Conservation (phyloP, 2,888 invertebrate species). For the Drosophila pullipes region DNA sequence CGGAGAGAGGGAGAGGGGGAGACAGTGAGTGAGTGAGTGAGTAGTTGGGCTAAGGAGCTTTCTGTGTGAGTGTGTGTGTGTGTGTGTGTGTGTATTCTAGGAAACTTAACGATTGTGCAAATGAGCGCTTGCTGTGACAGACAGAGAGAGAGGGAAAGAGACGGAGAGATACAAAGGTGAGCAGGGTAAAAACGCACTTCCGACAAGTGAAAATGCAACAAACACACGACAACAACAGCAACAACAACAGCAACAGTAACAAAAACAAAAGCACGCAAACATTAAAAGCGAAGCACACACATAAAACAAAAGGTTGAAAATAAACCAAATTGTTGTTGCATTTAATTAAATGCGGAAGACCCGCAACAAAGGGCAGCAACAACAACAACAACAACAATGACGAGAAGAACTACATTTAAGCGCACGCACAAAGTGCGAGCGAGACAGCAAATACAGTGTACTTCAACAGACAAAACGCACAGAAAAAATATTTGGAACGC, state of each 20-base stretch:
- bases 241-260: constrained; percentile 20
- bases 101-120: constrained; percentile 73
- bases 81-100: constrained; percentile 53
- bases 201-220: constrained; percentile 76
- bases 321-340: constrained; percentile 68
- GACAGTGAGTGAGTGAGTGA: background rate
- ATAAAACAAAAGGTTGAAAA: constrained; percentile 58
- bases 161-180: constrained; percentile 20
- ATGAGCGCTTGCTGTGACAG: constrained; percentile 45
- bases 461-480: constrained; percentile 34
- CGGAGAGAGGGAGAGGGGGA: constrained; percentile 23
- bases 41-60: constrained; percentile 41
- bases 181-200: constrained; percentile 60
- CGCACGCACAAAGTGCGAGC: constrained; percentile 61
- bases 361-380: constrained; percentile 34
- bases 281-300: constrained; percentile 31
- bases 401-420: constrained; percentile 61
- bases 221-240: constrained; percentile 8
- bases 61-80: background rate
- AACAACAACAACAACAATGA: constrained; percentile 35
- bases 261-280: constrained; percentile 22
- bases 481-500: constrained; percentile 74
- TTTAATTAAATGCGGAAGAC: constrained; percentile 82
- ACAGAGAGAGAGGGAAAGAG: constrained; percentile 23
- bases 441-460: constrained; percentile 31